Evolutionary conservation across 2,797 vertebrate genomes (phyloP), one percentile per base, ranked within the genome.

Genomic region (Pachyuromys duprasi): DNA sequence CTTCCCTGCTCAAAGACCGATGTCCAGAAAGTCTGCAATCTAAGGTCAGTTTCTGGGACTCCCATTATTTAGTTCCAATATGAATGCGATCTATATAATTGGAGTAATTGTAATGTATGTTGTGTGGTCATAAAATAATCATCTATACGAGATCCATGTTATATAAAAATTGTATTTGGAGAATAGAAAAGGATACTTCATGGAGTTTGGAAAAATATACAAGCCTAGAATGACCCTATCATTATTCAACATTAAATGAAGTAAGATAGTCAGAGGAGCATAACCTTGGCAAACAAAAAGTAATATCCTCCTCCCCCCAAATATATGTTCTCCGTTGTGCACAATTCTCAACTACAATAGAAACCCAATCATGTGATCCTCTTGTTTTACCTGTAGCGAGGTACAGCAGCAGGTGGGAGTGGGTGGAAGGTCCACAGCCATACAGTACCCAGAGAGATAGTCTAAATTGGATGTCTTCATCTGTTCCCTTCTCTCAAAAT

Each of bases 271-370:
- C 33, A n/a, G 53, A 82, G 49, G 26, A 89, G 15, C 42, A 81
- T 62, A 88, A 63, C 13, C 4, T n/a, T 65, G 55, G 14, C 74
- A 81, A 92, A 33, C n/a, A 93, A 72, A 76, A 95, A 88, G 26
- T 45, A 80, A 83, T 22, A 62, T 14, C 49, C 36, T 79, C 2
- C 20, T 96, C 28, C 42, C n/a, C 8, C 11, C 42, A 95, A 94
- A 92, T 39, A 80, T 49, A 2, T 45, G 14, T 31, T 55, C 45
- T 87, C 62, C 31, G 80, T 70, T 91, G 2, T 13, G 31, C 3
- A 18, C 49, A 11, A 49, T 31, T 87, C 49, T 86, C 28, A 90
- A 55, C 12, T 78, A 28, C 36, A 72, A 92, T 20, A 90, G 17
- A 75, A 0, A 39, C 45, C 67, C 72, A 81, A 42, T 75, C 39